Evolutionary conservation across 1,140 invertebrate genomes (phyloP).

Genomic region (Monochamus saltuarius): DNA sequence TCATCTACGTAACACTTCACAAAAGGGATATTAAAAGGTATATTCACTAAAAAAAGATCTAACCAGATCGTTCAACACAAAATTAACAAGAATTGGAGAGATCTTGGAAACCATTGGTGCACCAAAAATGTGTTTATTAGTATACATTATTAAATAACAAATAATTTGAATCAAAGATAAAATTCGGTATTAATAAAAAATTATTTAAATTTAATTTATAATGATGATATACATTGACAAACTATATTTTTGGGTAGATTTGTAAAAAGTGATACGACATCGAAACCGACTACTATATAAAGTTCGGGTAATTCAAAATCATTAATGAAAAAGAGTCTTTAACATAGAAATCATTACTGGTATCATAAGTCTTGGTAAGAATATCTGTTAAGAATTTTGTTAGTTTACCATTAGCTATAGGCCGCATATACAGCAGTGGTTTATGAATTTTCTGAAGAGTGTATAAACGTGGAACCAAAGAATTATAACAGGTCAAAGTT

Average conservation of each 20-base stretch:
- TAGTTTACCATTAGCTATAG: slow-evolving; percentile 11
- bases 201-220: slow-evolving; percentile 14
- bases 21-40: slow-evolving; percentile 19
- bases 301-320: slow-evolving; percentile 16
- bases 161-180: slow-evolving; percentile 20
- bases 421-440: not conserved
- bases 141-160: slow-evolving; percentile 14
- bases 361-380: slow-evolving; percentile 15
- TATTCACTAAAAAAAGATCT: not conserved
- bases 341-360: slow-evolving; percentile 12
- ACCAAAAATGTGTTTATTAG: slow-evolving; percentile 20
- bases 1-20: slow-evolving; percentile 23
- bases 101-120: slow-evolving; percentile 16
- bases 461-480: not conserved
- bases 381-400: slow-evolving; percentile 19
- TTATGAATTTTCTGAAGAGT: slow-evolving; percentile 14
- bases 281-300: slow-evolving; percentile 16
- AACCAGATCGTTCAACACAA: slow-evolving; percentile 21
- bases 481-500: not conserved
- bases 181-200: slow-evolving; percentile 17
- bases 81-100: slow-evolving; percentile 22
- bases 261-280: slow-evolving; percentile 17
- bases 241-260: slow-evolving; percentile 8
- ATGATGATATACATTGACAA: slow-evolving; percentile 4
- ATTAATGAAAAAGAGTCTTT: slow-evolving; percentile 21